These are phyloP conservation scores for Craterocephalus amniculus DNA, from an alignment of 2,797 vertebrate genomes.

Conservation along the genomic window DNA sequence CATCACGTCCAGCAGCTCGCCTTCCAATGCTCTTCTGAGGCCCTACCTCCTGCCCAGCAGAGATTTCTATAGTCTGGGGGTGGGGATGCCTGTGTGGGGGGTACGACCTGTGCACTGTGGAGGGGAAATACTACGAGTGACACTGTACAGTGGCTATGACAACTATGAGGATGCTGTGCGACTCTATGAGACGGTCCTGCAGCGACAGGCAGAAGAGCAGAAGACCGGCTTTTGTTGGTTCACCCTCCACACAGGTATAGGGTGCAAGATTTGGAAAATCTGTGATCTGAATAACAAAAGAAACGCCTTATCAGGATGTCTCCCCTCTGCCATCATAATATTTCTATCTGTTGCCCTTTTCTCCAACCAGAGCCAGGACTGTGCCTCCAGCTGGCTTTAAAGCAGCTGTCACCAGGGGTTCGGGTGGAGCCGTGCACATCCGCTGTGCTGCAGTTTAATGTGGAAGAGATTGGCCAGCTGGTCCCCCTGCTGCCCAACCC, in stretches of 20 bases:
- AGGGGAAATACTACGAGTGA: slow-evolving; percentile 88
- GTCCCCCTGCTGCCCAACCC: slow-evolving; percentile 95
- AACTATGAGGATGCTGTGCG: slow-evolving; percentile 91
- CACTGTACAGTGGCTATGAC: slow-evolving; percentile 88
- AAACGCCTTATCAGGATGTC: neutral
- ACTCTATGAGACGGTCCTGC: slow-evolving; percentile 92
- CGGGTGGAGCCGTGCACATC: slow-evolving; percentile 85
- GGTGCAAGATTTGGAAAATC: neutral
- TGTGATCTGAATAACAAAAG: neutral
- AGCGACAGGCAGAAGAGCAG: slow-evolving; percentile 84
- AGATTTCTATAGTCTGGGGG: slow-evolving; percentile 90
- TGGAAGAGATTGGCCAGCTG: slow-evolving; percentile 91
- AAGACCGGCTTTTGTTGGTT: slow-evolving; percentile 88
- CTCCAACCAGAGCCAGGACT: slow-evolving; percentile 63
- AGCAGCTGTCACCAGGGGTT: slow-evolving; percentile 88
- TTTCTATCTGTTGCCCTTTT: neutral
- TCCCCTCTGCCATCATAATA: neutral
- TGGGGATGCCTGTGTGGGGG: slow-evolving; percentile 93
- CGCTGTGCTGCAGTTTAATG: slow-evolving; percentile 90
- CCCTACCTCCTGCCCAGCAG: slow-evolving; percentile 78
- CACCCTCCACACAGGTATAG: slow-evolving; percentile 74
- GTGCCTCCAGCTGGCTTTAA: slow-evolving; percentile 90
- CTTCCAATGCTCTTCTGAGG: slow-evolving; percentile 49
- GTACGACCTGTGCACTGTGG: slow-evolving; percentile 86
- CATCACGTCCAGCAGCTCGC: slow-evolving; percentile 60